These are phyloP conservation scores for Pungitius pungitius DNA, from an alignment of 2,113 vertebrate genomes.

Conservation along the genomic window DNA sequence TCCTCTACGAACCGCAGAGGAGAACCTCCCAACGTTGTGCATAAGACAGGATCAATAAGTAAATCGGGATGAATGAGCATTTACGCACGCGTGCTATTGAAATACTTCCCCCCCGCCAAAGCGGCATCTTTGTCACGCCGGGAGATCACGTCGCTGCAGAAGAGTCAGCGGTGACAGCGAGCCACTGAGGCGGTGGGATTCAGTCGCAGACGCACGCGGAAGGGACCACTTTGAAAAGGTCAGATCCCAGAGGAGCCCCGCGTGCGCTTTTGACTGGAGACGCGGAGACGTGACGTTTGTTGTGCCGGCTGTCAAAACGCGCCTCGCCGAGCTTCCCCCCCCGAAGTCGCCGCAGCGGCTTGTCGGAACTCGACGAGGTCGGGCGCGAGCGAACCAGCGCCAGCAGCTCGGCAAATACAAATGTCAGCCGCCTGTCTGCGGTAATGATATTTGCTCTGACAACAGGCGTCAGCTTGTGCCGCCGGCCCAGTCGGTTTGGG, in stretches of 20 bases:
- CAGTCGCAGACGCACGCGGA: background rate
- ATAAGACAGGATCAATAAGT: no score
- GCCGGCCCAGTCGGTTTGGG: background rate
- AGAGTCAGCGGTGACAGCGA: background rate
- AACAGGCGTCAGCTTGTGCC: background rate
- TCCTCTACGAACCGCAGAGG: slow-evolving; percentile 14
- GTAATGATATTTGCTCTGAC: background rate
- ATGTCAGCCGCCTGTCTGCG: background rate
- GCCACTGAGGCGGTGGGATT: background rate
- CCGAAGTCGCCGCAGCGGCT: background rate
- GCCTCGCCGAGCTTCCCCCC: background rate
- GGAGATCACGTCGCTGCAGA: background rate
- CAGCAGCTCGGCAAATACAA: background rate
- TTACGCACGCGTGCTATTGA: no score
- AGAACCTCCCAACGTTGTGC: no score
- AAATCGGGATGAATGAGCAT: no score
- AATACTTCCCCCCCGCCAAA: no score
- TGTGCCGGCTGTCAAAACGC: slow-evolving; percentile 9
- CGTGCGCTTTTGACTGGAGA: background rate
- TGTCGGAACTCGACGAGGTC: background rate
- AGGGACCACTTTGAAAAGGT: background rate
- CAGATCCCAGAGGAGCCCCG: slow-evolving; percentile 4
- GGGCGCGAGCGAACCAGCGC: background rate
- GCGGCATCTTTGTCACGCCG: background rate
- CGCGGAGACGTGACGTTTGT: background rate